Evolutionary conservation across 2,113 vertebrate species (phyloP).

Genomic region (Syrrhaptes paradoxus): DNA sequence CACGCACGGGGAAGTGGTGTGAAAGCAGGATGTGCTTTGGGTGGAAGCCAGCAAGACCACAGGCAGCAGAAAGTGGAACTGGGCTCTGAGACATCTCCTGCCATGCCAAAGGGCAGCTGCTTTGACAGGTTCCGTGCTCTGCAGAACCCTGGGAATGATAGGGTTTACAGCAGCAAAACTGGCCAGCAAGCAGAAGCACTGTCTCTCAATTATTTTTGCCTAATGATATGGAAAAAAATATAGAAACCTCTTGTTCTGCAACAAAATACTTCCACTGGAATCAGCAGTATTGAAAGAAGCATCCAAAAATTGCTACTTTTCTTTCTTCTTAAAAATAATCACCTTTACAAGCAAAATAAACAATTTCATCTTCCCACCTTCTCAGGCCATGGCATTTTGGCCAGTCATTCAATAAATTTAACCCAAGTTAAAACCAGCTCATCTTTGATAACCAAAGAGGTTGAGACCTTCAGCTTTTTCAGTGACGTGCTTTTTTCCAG

Average conservation of each 20-base stretch:
- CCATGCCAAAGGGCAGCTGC: too few relatives aligned
- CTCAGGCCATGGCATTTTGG: neutral
- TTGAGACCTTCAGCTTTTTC: neutral
- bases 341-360: neutral
- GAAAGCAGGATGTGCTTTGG: neutral
- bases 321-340: neutral
- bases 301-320: neutral
- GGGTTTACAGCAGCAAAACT: accelerated
- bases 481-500: neutral
- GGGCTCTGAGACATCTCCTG: neutral
- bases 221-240: neutral
- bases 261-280: neutral
- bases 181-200: neutral
- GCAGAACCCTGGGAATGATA: neutral
- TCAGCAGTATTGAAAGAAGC: neutral
- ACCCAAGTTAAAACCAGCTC: neutral
- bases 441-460: neutral
- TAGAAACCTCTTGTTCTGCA: neutral
- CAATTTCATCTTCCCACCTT: neutral
- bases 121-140: neutral
- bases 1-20: accelerated
- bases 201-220: neutral
- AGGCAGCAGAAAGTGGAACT: neutral
- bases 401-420: neutral
- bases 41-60: neutral